Evolutionary conservation across 92 coral and sea anemone species (phyloP).

Genomic region (Phenganax marumi): DNA sequence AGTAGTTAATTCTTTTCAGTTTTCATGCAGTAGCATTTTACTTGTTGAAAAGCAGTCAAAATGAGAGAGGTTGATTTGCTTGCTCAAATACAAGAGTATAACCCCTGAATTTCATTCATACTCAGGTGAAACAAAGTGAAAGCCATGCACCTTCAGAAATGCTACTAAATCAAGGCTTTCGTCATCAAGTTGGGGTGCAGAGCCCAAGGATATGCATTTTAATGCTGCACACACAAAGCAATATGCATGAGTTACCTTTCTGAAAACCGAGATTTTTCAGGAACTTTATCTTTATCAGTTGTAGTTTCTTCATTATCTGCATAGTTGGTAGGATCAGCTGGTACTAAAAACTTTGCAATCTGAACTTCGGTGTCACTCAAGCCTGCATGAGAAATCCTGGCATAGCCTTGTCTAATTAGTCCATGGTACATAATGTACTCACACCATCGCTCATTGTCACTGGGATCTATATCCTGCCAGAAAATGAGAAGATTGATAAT

Average conservation of each 20-base stretch:
- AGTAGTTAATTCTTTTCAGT: too few relatives aligned
- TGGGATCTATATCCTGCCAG: constrained; percentile 79
- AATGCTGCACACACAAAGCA: too few relatives aligned
- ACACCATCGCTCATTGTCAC: constrained; percentile 87
- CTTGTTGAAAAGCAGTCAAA: too few relatives aligned
- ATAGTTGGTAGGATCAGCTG: constrained; percentile 55
- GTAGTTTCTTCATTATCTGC: constrained; percentile 67
- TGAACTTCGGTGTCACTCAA: constrained; percentile 97
- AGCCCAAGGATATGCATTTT: too few relatives aligned
- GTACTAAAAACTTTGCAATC: constrained; percentile 80
- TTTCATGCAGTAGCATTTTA: too few relatives aligned
- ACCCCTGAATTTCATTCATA: too few relatives aligned
- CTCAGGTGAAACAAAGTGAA: too few relatives aligned
- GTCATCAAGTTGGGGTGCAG: too few relatives aligned
- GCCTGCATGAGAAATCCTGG: constrained; percentile 95
- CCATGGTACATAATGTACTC: constrained; percentile 96
- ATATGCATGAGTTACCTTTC: constrained; percentile 51
- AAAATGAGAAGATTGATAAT: not conserved
- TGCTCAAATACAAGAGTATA: too few relatives aligned
- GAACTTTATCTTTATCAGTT: constrained; percentile 61
- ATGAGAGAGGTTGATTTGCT: too few relatives aligned
- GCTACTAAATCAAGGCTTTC: too few relatives aligned
- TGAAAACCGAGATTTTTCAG: constrained; percentile 69
- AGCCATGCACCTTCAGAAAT: too few relatives aligned
- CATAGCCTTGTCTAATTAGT: constrained; percentile 82